Base-by-base conservation (phyloP, 1,140 invertebrate genomes). In the Drosophila lowei region DNA sequence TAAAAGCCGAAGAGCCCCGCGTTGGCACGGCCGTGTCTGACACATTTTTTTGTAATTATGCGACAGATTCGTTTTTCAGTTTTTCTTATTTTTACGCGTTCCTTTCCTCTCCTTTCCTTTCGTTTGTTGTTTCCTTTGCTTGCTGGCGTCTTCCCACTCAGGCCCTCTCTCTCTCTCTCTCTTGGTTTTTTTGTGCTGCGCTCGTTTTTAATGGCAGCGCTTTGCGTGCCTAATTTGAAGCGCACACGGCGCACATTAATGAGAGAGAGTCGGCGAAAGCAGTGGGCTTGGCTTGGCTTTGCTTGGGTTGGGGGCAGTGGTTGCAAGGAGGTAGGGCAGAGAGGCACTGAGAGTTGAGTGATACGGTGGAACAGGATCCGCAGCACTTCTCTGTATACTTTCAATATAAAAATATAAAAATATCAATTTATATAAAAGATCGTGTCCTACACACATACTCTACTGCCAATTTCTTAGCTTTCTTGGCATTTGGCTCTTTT, bases 1-100 rank as follows among this genome's bases (percentile, higher is more conserved):
- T 81, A 81, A 81, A 81, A 77, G 78, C 73, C 62, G 52, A 49
- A 61, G 46, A 52, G 57, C 44, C 54, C 41, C 61, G 28, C 42
- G 64, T 80, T 81, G 61, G 65, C 72, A 52, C 49, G 62, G 72
- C 62, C 62, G 59, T 48, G 72, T 68, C 77, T 81, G 78, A 73
- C 78, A 81, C 68, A 81, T 81, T 81, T 80, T 68, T 81, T 81
- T 77, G 78, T 81, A 81, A 81, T 81, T 77, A 81, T 81, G 78
- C 78, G 78, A 81, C 78, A 81, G 78, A 81, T 81, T 81, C 78
- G 62, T 68, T 81, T 73, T 73, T 61, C 76, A 67, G 30, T 62
- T 47, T 16, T 52, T 30, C 3, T 30, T 30, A 0, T 25, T 41
- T 38, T 46, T 43, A 5, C 25, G 18, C 18, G 23, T 41, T 23